phyloP scores from a whole-genome alignment of 2,888 invertebrate species.

The Acleris literana region DNA sequence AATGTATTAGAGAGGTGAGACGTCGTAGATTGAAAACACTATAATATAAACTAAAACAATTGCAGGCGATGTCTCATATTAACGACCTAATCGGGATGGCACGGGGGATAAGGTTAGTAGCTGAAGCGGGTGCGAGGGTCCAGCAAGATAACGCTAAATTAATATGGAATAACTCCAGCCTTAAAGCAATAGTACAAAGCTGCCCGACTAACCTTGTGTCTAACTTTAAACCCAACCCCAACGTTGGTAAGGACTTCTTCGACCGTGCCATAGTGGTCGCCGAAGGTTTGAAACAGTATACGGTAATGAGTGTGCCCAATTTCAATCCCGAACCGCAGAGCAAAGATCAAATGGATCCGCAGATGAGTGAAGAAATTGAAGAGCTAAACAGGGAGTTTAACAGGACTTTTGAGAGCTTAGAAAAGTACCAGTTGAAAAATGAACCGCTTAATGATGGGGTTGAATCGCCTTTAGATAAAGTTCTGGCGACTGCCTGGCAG shows the following conservation, averaged over 20 bases:
- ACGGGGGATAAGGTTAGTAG: conserved; percentile 87
- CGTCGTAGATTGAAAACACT: neutral
- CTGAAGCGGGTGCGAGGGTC: conserved; percentile 85
- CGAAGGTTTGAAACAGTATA: conserved; percentile 87
- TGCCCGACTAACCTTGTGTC: conserved; percentile 64
- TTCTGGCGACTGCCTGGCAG: conserved; percentile 28
- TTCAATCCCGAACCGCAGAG: conserved; percentile 51
- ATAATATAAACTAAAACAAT: conserved; percentile 35
- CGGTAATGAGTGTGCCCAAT: conserved; percentile 65
- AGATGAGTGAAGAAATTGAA: conserved; percentile 67
- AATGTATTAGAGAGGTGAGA: no score
- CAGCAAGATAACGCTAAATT: conserved; percentile 85
- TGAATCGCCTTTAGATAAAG: conserved; percentile 45
- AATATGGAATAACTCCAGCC: conserved; percentile 88
- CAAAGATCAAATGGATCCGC: conserved; percentile 58
- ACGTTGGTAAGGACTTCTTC: conserved; percentile 69
- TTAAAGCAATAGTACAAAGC: conserved; percentile 74
- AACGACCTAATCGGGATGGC: conserved; percentile 87
- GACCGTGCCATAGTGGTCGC: conserved; percentile 88
- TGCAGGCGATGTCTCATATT: conserved; percentile 82
- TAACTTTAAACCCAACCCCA: conserved; percentile 56
- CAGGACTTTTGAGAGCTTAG: conserved; percentile 70
- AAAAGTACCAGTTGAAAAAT: conserved; percentile 49
- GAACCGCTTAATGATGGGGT: conserved; percentile 42
- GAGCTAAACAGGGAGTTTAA: conserved; percentile 74